Evolutionary conservation across 35 echinoderm and acorn worm species (phyloP).

Genomic region (Strongylocentrotus purpuratus): DNA sequence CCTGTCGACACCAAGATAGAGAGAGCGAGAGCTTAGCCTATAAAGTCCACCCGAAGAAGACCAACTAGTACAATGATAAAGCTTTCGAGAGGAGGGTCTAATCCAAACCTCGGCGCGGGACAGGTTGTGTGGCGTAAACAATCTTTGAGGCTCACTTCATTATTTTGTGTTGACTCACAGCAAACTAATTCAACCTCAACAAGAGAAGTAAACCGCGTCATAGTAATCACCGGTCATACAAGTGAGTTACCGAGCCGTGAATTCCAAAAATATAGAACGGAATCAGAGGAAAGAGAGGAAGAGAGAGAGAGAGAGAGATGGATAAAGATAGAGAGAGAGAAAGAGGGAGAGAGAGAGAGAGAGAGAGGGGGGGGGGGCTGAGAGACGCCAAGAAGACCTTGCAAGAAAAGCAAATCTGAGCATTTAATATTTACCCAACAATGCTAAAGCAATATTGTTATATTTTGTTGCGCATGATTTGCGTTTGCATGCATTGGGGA

Average conservation of each 20-base stretch:
- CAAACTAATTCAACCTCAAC: slow-evolving; percentile 9
- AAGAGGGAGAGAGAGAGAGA: neutral
- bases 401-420: no score
- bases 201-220: neutral
- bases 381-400: no score
- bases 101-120: neutral
- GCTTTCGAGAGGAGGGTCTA: neutral
- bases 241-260: neutral
- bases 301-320: neutral
- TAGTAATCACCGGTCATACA: neutral
- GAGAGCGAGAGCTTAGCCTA: neutral
- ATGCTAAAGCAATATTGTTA: no score
- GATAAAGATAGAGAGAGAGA: neutral
- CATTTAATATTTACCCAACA: no score
- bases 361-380: no score
- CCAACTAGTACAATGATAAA: neutral
- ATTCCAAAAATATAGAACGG: neutral
- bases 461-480: no score
- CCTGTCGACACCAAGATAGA: no score
- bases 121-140: neutral
- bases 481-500: no score
- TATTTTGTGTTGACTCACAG: slow-evolving; percentile 3
- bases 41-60: neutral
- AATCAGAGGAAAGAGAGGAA: neutral
- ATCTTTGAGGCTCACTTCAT: neutral